Conservation (phyloP, 2,797 vertebrate species). For the Anolis apletophallus region DNA sequence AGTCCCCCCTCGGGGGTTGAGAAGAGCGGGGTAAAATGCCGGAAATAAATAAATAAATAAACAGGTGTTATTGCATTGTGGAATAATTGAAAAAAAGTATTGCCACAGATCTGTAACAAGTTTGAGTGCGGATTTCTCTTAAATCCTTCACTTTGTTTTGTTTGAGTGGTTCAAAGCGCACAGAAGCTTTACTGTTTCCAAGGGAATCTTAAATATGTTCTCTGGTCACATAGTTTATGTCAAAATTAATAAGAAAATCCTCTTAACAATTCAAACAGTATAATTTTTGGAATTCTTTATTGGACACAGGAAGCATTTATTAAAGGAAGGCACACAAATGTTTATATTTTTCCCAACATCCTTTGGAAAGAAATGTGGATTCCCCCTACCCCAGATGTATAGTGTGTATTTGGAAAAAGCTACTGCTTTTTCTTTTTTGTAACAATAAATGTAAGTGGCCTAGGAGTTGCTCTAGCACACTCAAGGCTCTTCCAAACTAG, state of each 20-base stretch:
- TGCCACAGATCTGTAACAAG: too few relatives aligned
- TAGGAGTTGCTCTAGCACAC: not conserved
- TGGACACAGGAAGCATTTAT: not conserved
- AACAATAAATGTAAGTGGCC: too few relatives aligned
- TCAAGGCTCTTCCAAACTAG: not conserved
- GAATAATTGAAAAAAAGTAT: too few relatives aligned
- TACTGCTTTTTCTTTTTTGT: not conserved
- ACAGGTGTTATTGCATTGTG: too few relatives aligned
- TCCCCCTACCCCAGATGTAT: not conserved
- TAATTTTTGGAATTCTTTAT: not conserved
- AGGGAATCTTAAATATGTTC: not conserved
- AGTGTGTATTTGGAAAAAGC: not conserved
- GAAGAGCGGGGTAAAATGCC: too few relatives aligned
- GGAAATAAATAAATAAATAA: too few relatives aligned
- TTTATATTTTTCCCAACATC: not conserved
- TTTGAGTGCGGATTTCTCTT: too few relatives aligned
- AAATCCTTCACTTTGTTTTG: not conserved
- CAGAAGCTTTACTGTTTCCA: not conserved
- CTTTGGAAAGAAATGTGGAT: not conserved
- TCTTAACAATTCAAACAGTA: not conserved
- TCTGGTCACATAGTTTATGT: not conserved
- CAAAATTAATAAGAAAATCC: not conserved
- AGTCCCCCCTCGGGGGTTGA: too few relatives aligned
- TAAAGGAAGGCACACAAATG: not conserved
- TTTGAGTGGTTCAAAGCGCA: not conserved